Percentiles rank a stretch among this genome's conserved stretches.
Conservation (phyloP, 2,888 invertebrate genomes). For the Heliconius cydno region DNA sequence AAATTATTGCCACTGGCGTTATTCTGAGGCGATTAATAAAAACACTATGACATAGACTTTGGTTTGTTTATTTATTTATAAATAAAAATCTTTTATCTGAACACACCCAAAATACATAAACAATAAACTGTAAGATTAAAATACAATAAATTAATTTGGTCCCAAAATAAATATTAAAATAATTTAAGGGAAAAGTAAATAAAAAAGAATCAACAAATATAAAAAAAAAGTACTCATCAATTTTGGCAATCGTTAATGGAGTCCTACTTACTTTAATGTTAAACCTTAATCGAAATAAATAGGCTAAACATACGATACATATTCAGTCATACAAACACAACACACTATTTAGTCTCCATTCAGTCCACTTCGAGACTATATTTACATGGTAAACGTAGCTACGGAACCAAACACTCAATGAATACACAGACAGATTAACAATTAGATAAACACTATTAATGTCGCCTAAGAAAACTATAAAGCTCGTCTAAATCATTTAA, state of each 20-base stretch:
- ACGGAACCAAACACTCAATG: slow-evolving; percentile 66
- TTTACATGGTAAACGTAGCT: slow-evolving; percentile 68
- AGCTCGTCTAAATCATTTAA: slow-evolving; percentile 72
- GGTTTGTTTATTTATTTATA: slow-evolving; percentile 82
- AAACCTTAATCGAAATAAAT: slow-evolving; percentile 79
- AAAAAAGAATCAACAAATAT: slow-evolving; percentile 75
- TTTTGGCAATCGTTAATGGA: slow-evolving; percentile 81
- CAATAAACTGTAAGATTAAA: slow-evolving; percentile 66
- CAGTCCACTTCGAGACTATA: slow-evolving; percentile 64
- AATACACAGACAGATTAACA: slow-evolving; percentile 68
- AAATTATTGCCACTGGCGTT: neutral
- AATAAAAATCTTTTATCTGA: slow-evolving; percentile 79
- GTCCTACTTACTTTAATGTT: slow-evolving; percentile 74
- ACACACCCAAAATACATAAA: slow-evolving; percentile 79
- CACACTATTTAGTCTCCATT: slow-evolving; percentile 57
- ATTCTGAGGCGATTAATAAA: slow-evolving; percentile 58
- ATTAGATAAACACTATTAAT: slow-evolving; percentile 67
- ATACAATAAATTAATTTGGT: slow-evolving; percentile 82
- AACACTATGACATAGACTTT: slow-evolving; percentile 79
- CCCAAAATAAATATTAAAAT: slow-evolving; percentile 82
- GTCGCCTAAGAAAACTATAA: slow-evolving; percentile 75
- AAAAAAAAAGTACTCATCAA: slow-evolving; percentile 78
- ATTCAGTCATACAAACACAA: slow-evolving; percentile 70
- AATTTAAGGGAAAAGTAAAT: slow-evolving; percentile 74
- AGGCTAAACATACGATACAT: slow-evolving; percentile 70